phyloP scores from a whole-genome alignment of 1,140 invertebrate genomes.

The Pseudomyrmex pallidus region DNA sequence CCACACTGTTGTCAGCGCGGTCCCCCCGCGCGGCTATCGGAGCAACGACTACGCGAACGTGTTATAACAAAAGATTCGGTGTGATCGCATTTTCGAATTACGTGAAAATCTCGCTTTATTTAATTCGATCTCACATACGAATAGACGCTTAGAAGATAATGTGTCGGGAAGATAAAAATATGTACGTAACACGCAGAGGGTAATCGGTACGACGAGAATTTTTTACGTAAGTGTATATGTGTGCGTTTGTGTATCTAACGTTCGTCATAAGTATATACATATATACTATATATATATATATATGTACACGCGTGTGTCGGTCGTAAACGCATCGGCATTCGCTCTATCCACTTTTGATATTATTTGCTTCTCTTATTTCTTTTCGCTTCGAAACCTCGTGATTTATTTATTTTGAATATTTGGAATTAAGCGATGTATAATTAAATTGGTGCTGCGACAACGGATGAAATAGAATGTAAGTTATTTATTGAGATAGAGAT shows the following conservation, averaged over 20 bases:
- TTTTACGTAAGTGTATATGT: conserved; percentile 39
- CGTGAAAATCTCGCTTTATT: not conserved
- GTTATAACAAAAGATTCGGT: not conserved
- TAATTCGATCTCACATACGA: not conserved
- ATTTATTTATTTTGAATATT: not conserved
- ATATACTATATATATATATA: conserved; percentile 65
- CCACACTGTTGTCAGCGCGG: too few relatives aligned
- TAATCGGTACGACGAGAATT: conserved; percentile 59
- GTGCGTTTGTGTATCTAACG: conserved; percentile 49
- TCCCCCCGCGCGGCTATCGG: too few relatives aligned
- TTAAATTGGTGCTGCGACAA: conserved; percentile 51
- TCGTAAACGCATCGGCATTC: conserved; percentile 56
- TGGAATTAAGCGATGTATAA: conserved; percentile 27
- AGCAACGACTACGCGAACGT: too few relatives aligned
- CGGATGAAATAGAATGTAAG: conserved; percentile 52
- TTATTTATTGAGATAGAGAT: conserved; percentile 17
- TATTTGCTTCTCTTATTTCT: conserved; percentile 46
- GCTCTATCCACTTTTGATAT: conserved; percentile 49
- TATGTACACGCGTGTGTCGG: conserved; percentile 64
- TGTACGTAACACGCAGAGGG: conserved; percentile 23
- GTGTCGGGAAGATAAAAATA: conserved; percentile 43
- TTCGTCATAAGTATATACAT: conserved; percentile 29
- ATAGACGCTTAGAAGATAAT: conserved; percentile 9
- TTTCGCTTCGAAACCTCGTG: conserved; percentile 17
- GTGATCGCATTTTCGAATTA: conserved; percentile 16